These are phyloP conservation scores for Thymelicus sylvestris DNA, from an alignment of 2,888 invertebrate genomes.

Conservation along the genomic window DNA sequence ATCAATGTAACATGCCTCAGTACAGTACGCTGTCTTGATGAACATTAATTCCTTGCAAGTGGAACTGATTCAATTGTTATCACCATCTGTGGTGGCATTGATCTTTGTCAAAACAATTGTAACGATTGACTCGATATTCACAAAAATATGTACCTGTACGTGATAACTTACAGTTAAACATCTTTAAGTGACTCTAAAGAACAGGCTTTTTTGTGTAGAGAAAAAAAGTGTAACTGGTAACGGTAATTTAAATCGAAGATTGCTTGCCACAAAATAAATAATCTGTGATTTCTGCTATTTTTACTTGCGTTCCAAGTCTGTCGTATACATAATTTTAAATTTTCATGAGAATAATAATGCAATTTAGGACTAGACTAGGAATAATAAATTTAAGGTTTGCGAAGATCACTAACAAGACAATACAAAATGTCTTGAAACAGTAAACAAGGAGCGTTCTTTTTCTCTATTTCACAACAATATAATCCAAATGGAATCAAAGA, in stretches of 20 bases:
- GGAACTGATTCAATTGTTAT: slow-evolving; percentile 84
- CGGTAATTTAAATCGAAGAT: slow-evolving; percentile 17
- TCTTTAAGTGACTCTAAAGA: background rate
- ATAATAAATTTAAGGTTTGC: too few relatives aligned
- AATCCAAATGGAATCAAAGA: background rate
- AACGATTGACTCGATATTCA: slow-evolving; percentile 42
- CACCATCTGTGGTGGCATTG: slow-evolving; percentile 76
- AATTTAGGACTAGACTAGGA: too few relatives aligned
- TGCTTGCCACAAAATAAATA: slow-evolving; percentile 14
- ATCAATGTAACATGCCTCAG: slow-evolving; percentile 28
- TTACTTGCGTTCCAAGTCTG: background rate
- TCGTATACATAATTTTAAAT: too few relatives aligned
- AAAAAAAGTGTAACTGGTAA: background rate
- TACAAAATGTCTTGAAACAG: too few relatives aligned
- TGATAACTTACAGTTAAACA: too few relatives aligned
- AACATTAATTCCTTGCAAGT: slow-evolving; percentile 81
- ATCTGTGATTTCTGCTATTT: slow-evolving; percentile 1
- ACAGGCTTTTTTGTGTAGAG: background rate
- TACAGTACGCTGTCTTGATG: slow-evolving; percentile 60
- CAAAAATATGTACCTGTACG: slow-evolving; percentile 17
- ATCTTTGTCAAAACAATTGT: slow-evolving; percentile 74
- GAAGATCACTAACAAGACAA: too few relatives aligned
- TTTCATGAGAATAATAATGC: too few relatives aligned
- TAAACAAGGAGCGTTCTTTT: too few relatives aligned
- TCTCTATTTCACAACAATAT: background rate